These are phyloP conservation scores for Alsophila aescularia DNA, from an alignment of 2,888 invertebrate species.

Conservation along the genomic window DNA sequence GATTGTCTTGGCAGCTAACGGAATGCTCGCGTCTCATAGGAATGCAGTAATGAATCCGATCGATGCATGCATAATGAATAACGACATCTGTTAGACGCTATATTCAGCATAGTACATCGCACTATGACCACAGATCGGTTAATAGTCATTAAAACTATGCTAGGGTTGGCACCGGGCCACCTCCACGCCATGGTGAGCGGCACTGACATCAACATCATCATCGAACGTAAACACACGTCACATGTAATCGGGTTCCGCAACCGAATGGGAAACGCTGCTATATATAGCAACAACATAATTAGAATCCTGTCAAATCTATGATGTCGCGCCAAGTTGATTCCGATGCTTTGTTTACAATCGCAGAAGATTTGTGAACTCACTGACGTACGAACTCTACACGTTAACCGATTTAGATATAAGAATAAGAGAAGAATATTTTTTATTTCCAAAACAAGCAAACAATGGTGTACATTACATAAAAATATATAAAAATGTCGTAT, in stretches of 20 bases:
- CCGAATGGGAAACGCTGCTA: slow-evolving; percentile 27
- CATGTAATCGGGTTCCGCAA: slow-evolving; percentile 24
- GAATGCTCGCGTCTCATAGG: slow-evolving; percentile 1
- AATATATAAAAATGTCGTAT: too few species aligned
- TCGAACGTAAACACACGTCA: slow-evolving; percentile 30
- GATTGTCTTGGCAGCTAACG: slow-evolving; percentile 16
- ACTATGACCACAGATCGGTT: background rate
- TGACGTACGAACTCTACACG: background rate
- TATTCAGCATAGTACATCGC: slow-evolving; percentile 9
- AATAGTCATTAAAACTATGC: slow-evolving; percentile 1
- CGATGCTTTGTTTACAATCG: slow-evolving; percentile 11
- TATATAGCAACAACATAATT: slow-evolving; percentile 40
- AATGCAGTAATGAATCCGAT: slow-evolving; percentile 10
- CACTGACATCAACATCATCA: slow-evolving; percentile 22
- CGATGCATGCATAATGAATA: slow-evolving; percentile 16
- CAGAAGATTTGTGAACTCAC: background rate
- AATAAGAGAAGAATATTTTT: slow-evolving; percentile 8
- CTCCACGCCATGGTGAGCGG: slow-evolving; percentile 27
- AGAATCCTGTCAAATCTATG: slow-evolving; percentile 29
- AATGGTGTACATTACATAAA: too few species aligned
- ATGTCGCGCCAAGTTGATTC: slow-evolving; percentile 25
- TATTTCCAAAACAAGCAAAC: too few species aligned
- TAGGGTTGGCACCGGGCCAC: slow-evolving; percentile 43
- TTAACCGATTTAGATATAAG: background rate
- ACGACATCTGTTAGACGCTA: slow-evolving; percentile 31